Conservation (phyloP, 2,113 vertebrate species). For the Salminus brasiliensis region DNA sequence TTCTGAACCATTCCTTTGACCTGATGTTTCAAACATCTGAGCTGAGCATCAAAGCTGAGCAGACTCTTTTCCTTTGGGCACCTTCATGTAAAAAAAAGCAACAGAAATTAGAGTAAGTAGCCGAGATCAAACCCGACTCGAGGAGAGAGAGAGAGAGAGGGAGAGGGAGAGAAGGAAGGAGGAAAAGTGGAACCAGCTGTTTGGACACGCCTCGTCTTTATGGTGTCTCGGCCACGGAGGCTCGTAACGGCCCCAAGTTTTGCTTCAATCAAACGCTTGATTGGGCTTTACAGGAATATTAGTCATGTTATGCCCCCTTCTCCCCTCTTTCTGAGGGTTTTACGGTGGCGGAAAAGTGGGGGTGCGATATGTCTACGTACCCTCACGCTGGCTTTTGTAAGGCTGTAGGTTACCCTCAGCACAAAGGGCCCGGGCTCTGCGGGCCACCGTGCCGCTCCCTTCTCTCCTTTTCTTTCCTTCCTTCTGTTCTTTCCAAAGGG, state of each 20-base stretch:
- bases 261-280: constrained; percentile 70
- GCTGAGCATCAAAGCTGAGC: neutral
- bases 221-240: constrained; percentile 57
- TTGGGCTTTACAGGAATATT: constrained; percentile 74
- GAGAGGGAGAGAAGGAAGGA: no score
- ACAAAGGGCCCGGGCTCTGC: constrained; percentile 60
- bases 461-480: constrained; percentile 62
- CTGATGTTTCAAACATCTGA: neutral
- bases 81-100: neutral
- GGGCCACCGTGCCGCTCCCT: constrained; percentile 55
- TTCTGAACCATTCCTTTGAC: neutral
- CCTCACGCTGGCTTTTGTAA: constrained; percentile 64
- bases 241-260: constrained; percentile 57
- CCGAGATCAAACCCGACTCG: neutral
- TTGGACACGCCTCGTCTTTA: constrained; percentile 74
- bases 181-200: constrained; percentile 87
- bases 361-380: constrained; percentile 48
- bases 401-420: constrained; percentile 66
- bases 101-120: neutral
- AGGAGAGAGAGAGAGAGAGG: constrained; percentile 40
- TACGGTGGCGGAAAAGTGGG: neutral
- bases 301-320: constrained; percentile 56
- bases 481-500: constrained; percentile 50
- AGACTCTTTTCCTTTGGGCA: neutral
- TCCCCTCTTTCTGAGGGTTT: neutral